phyloP scores from a whole-genome alignment of 2,113 vertebrate species.

The Ptyas mucosa region DNA sequence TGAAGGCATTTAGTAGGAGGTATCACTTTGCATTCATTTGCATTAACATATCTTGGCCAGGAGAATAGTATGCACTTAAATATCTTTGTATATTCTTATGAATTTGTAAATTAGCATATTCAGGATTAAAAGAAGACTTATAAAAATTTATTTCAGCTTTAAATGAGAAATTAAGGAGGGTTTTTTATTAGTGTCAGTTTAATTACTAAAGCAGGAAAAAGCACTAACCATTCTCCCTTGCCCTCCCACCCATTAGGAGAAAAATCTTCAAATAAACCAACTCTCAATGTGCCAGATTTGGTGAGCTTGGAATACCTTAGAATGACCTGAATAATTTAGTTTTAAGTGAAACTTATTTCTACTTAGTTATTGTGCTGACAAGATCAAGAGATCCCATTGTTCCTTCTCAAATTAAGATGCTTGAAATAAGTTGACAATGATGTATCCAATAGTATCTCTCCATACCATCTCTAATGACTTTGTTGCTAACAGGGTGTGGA shows the following conservation, averaged over 20 bases:
- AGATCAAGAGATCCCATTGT: neutral
- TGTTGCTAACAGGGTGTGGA: neutral
- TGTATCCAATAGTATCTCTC: neutral
- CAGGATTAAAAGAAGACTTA: neutral
- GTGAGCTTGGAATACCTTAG: neutral
- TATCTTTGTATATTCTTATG: neutral
- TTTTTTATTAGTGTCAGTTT: neutral
- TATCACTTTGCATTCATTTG: neutral
- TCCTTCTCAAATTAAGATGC: neutral
- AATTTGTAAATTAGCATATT: neutral
- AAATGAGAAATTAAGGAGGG: neutral
- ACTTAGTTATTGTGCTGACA: neutral
- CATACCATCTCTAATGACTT: neutral
- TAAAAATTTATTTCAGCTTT: neutral
- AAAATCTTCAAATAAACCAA: neutral
- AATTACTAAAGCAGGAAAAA: neutral
- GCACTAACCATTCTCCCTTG: neutral
- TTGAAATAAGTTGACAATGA: neutral
- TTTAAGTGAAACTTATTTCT: neutral
- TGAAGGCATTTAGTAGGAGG: neutral
- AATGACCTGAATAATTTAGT: neutral
- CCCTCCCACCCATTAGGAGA: neutral
- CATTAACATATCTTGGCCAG: neutral
- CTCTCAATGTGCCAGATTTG: neutral
- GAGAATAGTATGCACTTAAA: neutral